phyloP scores from a whole-genome alignment of 2,888 invertebrate species.

The Buathra laborator region DNA sequence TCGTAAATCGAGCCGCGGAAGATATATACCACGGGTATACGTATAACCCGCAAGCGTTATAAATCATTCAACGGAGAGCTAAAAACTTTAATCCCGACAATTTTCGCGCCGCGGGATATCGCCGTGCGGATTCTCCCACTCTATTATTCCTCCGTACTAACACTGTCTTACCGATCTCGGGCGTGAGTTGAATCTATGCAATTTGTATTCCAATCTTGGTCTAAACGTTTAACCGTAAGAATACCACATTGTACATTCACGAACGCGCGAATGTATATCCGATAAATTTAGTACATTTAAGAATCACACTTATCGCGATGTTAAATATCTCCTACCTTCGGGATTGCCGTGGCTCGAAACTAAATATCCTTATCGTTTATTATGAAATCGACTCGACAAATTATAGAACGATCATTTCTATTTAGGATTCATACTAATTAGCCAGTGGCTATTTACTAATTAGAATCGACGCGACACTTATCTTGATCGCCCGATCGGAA shows the following conservation, averaged over 20 bases:
- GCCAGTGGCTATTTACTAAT: constrained; percentile 24
- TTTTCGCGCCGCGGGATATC: constrained; percentile 58
- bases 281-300: background rate
- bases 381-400: background rate
- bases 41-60: constrained; percentile 37
- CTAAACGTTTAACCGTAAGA: constrained; percentile 1
- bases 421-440: constrained; percentile 13
- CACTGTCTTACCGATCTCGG: background rate
- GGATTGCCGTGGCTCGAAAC: background rate
- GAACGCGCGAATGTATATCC: background rate
- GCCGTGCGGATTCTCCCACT: constrained; percentile 39
- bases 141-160: constrained; percentile 1
- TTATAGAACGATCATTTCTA: background rate
- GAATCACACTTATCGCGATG: background rate
- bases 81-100: constrained; percentile 50
- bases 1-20: constrained; percentile 54
- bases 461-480: constrained; percentile 18
- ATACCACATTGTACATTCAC: background rate
- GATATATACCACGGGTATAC: constrained; percentile 8
- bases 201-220: constrained; percentile 34
- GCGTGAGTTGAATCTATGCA: constrained; percentile 7
- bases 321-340: background rate
- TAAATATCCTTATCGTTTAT: background rate
- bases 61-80: constrained; percentile 51
- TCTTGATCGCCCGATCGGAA: constrained; percentile 14